Conservation (phyloP, 2,113 vertebrate genomes). For the Catagonus wagneri region DNA sequence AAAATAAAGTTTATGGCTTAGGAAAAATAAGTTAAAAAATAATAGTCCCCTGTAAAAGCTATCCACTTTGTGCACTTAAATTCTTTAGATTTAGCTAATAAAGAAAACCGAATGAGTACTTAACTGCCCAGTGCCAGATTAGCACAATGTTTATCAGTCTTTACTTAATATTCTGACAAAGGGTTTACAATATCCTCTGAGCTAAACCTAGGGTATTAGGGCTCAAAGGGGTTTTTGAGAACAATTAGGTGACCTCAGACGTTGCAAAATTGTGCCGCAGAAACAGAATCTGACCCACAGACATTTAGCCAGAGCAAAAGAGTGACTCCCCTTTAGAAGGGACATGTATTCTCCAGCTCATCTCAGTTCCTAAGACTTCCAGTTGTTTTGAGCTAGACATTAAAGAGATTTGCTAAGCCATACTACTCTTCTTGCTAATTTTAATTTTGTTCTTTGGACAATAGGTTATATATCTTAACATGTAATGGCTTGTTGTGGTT, state of each 20-base stretch:
- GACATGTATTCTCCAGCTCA: background rate
- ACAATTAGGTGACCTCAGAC: background rate
- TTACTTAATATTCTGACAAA: background rate
- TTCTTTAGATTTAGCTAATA: slow-evolving; percentile 10
- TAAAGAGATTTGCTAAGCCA: background rate
- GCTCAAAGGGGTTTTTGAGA: background rate
- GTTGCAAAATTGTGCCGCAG: background rate
- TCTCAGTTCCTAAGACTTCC: background rate
- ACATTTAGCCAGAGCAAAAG: background rate
- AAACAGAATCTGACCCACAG: background rate
- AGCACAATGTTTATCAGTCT: background rate
- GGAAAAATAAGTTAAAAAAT: slow-evolving; percentile 7
- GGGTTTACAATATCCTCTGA: background rate
- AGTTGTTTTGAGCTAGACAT: background rate
- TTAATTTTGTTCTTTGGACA: slow-evolving; percentile 19
- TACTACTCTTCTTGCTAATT: background rate
- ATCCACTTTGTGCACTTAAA: background rate
- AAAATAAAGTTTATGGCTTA: slow-evolving; percentile 27
- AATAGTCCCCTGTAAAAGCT: background rate
- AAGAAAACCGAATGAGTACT: background rate
- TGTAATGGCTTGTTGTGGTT: background rate
- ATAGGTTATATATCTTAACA: background rate
- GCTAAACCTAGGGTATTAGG: background rate
- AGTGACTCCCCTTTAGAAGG: background rate
- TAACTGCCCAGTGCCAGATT: background rate